Base-by-base conservation (phyloP, 2,888 invertebrate species). In the Drosophila borborema region DNA sequence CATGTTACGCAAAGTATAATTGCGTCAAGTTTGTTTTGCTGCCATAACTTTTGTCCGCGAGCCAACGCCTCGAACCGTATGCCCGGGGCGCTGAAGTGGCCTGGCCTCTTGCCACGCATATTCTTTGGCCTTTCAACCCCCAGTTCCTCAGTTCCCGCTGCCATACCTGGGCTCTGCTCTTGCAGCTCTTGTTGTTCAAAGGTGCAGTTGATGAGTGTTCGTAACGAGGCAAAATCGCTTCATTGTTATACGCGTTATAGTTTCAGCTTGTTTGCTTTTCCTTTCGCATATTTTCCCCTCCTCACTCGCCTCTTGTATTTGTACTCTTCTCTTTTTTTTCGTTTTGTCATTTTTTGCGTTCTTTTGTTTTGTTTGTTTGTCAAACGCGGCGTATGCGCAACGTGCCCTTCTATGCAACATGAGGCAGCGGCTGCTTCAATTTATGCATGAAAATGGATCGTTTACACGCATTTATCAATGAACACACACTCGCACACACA, bases 201-300 rank as follows among this genome's bases (percentile, higher is more conserved):
- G 90, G 90, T 90, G 90, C 82, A 90, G 91, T 75, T 91, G 90
- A 90, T 90, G 90, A 88, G 90, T 90, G 90, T 82, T 83, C 83
- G 89, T 90, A 91, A 90, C 90, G 85, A 82, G 86, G 74, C 81
- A 72, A 87, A 91, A 90, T 90, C 90, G 91, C 85, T 91, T 90
- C 90, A 91, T 90, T 91, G 77, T 86, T 75, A 66, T 78, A 72
- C 79, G 78, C 70, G 62, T 77, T 77, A 67, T 72, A 80, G 82
- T 81, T 77, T 70, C 70, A 71, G 76, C 66, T 72, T 82, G 62
- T 70, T 72, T 82, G 75, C 58, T 67, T 72, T 70, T 67, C 41
- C 60, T 55, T 23, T 23, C 46, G 14, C 45, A 45, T 45, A 20
- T 23, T 46, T 7, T 8, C 9, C 28, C 2, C 59, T 23, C 51